Evolutionary conservation across 2,113 vertebrate species (phyloP).

Genomic region (Gambusia affinis): DNA sequence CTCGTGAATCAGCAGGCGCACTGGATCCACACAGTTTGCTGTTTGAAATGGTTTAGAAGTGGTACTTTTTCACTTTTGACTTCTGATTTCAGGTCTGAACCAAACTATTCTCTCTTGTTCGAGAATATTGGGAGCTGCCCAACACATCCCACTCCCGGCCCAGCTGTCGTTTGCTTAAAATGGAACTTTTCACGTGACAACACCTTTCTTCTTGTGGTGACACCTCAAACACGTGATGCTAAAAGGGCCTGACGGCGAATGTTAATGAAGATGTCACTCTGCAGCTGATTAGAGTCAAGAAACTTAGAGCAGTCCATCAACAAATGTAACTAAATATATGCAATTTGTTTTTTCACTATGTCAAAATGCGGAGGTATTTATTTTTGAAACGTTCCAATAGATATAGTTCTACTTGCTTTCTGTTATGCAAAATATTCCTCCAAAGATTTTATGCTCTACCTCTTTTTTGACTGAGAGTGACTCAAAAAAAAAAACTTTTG

Average conservation of each 20-base stretch:
- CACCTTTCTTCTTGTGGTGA: neutral
- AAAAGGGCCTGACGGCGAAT: neutral
- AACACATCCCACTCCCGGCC: neutral
- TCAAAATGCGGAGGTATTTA: neutral
- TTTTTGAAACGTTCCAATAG: neutral
- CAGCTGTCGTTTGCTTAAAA: neutral
- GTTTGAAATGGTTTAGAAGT: neutral
- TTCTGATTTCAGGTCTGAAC: slow-evolving; percentile 2
- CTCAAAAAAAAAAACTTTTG: no score
- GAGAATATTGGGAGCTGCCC: neutral
- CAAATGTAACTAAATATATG: neutral
- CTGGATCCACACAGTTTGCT: neutral
- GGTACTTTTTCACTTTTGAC: neutral
- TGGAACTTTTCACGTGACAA: neutral
- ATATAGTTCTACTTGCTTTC: neutral
- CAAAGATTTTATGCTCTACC: neutral
- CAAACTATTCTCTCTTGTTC: neutral
- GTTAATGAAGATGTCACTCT: neutral
- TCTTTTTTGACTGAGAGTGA: neutral
- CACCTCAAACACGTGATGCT: neutral
- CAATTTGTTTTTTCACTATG: neutral
- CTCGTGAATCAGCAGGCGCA: neutral
- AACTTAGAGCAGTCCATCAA: no score
- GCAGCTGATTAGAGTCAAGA: neutral
- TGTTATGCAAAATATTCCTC: neutral